These are phyloP conservation scores for Chinchilla lanigera DNA, from an alignment of 2,113 vertebrate genomes.

Conservation along the genomic window DNA sequence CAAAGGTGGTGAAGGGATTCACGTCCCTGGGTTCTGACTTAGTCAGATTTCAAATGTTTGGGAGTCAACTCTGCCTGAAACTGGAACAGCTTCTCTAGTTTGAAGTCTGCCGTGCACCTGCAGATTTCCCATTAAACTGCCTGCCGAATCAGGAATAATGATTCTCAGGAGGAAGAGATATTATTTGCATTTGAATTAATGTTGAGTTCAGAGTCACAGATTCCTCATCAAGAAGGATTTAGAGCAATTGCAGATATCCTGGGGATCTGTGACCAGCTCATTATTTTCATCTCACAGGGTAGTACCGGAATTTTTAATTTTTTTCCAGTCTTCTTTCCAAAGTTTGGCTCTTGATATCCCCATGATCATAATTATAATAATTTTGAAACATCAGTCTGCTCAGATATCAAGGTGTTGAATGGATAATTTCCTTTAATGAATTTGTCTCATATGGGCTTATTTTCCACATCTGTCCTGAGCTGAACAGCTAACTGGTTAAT, in stretches of 20 bases:
- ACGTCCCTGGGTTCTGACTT: neutral
- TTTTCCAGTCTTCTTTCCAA: conserved; percentile 70
- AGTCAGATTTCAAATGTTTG: neutral
- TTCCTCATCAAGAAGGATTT: conserved; percentile 67
- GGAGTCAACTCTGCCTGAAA: neutral
- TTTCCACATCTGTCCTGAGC: conserved; percentile 84
- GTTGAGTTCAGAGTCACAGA: conserved; percentile 69
- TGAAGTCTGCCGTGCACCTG: conserved; percentile 64
- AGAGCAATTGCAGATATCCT: conserved; percentile 69
- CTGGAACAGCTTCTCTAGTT: conserved; percentile 39
- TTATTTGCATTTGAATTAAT: conserved; percentile 83
- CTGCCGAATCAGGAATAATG: conserved; percentile 75
- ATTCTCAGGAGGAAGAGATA: conserved; percentile 71
- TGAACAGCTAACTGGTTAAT: conserved; percentile 86
- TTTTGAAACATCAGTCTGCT: conserved; percentile 83
- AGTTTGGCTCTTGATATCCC: conserved; percentile 77
- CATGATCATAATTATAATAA: conserved; percentile 81
- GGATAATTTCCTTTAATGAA: conserved; percentile 86
- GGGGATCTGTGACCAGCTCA: conserved; percentile 64
- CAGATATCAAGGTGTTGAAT: conserved; percentile 83
- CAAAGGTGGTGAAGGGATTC: neutral
- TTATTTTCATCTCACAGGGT: conserved; percentile 76
- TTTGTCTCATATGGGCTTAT: conserved; percentile 83
- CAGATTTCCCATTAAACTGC: conserved; percentile 72
- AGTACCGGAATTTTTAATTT: conserved; percentile 71